Percentiles rank a stretch among this genome's conserved stretches.
These are phyloP conservation scores for Microplitis deprimator DNA, from an alignment of 2,888 invertebrate genomes.

Conservation along the genomic window DNA sequence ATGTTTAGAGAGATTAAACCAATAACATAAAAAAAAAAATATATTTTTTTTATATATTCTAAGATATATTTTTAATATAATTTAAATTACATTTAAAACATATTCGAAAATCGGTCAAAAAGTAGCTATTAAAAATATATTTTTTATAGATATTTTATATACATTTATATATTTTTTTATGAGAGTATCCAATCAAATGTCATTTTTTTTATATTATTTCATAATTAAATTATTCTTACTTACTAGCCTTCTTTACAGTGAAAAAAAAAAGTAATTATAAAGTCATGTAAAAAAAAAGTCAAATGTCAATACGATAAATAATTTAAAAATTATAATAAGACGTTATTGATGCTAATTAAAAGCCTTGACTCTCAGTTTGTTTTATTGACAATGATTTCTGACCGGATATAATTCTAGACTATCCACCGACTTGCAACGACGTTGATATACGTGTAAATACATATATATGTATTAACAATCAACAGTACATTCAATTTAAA, in stretches of 20 bases:
- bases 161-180: too few species aligned
- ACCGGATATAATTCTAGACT: constrained; percentile 27
- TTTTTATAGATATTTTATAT: too few species aligned
- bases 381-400: constrained; percentile 23
- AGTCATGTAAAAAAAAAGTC: not conserved
- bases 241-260: not conserved
- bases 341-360: constrained; percentile 1
- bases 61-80: too few species aligned
- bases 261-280: not conserved
- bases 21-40: too few species aligned
- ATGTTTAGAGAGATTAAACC: too few species aligned
- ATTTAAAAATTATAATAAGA: not conserved
- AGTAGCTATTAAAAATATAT: too few species aligned
- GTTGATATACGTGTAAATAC: not conserved
- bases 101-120: too few species aligned
- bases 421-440: constrained; percentile 30
- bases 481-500: constrained; percentile 25
- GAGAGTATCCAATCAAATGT: not conserved
- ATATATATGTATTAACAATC: constrained; percentile 5
- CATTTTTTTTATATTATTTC: not conserved
- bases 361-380: constrained; percentile 4
- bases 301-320: constrained; percentile 1
- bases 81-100: too few species aligned
- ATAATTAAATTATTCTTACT: not conserved
- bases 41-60: too few species aligned